Conservation (phyloP, 2,113 vertebrate species). For the Condylura cristata region DNA sequence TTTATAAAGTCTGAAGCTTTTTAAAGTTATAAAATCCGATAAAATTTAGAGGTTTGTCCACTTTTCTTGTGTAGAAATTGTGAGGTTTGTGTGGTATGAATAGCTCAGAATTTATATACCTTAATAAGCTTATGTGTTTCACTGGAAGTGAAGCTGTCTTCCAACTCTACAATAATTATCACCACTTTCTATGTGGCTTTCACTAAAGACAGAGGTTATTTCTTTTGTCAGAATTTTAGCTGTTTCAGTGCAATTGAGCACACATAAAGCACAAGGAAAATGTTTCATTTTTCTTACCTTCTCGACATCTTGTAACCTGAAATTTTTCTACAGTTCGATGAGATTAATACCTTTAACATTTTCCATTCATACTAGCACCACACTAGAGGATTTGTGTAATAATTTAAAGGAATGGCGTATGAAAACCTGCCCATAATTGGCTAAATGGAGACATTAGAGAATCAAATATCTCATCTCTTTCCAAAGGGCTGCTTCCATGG, state of each 20-base stretch:
- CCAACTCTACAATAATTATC: conserved; percentile 18
- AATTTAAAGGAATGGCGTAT: conserved; percentile 53
- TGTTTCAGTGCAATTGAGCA: conserved; percentile 21
- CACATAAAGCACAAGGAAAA: conserved; percentile 28
- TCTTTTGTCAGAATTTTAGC: conserved; percentile 61
- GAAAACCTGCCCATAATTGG: conserved; percentile 65
- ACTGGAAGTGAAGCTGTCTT: conserved; percentile 44
- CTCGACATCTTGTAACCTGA: conserved; percentile 41
- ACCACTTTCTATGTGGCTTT: conserved; percentile 51
- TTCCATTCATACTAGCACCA: conserved; percentile 38
- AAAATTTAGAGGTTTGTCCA: conserved; percentile 36
- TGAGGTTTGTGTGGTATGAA: background rate
- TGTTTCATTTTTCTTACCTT: conserved; percentile 2
- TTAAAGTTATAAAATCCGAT: conserved; percentile 34
- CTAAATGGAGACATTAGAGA: conserved; percentile 71
- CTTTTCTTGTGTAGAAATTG: conserved; percentile 1
- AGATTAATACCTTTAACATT: conserved; percentile 66
- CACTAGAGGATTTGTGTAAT: conserved; percentile 59
- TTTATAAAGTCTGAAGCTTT: conserved; percentile 10
- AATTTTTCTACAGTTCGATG: conserved; percentile 55
- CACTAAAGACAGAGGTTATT: conserved; percentile 31
- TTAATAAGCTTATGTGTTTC: background rate
- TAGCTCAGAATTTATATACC: background rate
- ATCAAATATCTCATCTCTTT: conserved; percentile 67
- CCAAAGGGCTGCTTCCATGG: conserved; percentile 58